Evolutionary conservation across 2,888 invertebrate species (phyloP), one percentile per base, ranked within the genome.

Genomic region (Chrysolina oricalcia): DNA sequence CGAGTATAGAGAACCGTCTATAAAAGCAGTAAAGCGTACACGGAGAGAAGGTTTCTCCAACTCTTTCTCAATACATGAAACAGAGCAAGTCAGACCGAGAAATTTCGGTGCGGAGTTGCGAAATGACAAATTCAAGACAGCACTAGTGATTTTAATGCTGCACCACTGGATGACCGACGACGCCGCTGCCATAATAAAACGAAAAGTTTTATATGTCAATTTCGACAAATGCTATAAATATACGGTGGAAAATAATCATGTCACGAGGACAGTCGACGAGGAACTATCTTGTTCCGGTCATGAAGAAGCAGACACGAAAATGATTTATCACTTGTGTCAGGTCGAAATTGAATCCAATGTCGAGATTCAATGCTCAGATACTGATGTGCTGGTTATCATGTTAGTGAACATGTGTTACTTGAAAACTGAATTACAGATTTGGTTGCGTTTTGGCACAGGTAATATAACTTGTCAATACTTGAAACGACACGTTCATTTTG

Each of bases 101-200:
- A 10, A 40, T 40, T 69, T 69, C 41, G 62, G 35, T 17, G 41
- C 43, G 15, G 63, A 73, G 48, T 59, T 63, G 23, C 68, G 68
- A 59, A 73, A 73, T 69, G 41, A 46, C 15, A 23, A 63, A n/a
- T 73, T 73, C 40, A 73, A 73, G 27, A 48, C 68, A 62, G 3
- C 13, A 0, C 17, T 73, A 21, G 43, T 73, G 11, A 8, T 15
- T 41, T 69, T 73, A 41, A 19, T 73, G 59, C 59, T 59, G 15
- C 13, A 66, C 27, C 63, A 73, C 19, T 73, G 73, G 73, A 46
- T 46, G 21, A 17, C 63, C 9, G 48, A 62, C 5, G 8, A 6
- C 5, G 5, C 53, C 5, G 53, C 11, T 5, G 53, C 5, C 11
- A 50, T 50, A 6, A 50, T n/a, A 50, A 5, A 48, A 5, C 48